Evolutionary conservation across 2,888 invertebrate species (phyloP).

Genomic region (Notodonta ziczac): DNA sequence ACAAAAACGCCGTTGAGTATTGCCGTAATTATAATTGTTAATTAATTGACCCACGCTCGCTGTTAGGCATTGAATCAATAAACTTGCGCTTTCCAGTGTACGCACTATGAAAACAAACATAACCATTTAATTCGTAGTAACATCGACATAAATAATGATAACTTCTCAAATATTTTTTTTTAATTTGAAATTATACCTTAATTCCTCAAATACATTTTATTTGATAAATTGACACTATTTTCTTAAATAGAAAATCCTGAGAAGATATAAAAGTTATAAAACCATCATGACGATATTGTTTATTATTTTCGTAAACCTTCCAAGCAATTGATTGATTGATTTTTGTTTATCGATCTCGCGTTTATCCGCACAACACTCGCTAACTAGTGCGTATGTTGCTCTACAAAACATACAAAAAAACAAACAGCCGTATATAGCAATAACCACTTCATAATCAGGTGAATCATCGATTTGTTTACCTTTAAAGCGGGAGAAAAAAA

Average conservation of each 20-base stretch:
- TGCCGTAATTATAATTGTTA: slow-evolving; percentile 7
- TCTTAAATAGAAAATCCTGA: too few relatives aligned
- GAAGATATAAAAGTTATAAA: too few relatives aligned
- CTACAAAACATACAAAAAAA: slow-evolving; percentile 1
- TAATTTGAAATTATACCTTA: background rate
- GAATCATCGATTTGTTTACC: slow-evolving; percentile 6
- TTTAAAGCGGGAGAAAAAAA: slow-evolving; percentile 1
- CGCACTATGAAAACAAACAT: background rate
- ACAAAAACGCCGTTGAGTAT: background rate
- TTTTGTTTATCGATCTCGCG: background rate
- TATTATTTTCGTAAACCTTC: too few relatives aligned
- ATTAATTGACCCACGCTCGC: slow-evolving; percentile 4
- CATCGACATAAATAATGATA: too few relatives aligned
- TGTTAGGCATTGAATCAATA: slow-evolving; percentile 6
- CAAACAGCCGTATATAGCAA: background rate
- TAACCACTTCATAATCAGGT: slow-evolving; percentile 6
- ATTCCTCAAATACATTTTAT: too few relatives aligned
- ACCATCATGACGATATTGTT: too few relatives aligned
- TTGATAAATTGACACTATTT: too few relatives aligned
- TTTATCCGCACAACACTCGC: background rate
- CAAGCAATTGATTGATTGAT: too few relatives aligned
- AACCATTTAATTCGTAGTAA: too few relatives aligned
- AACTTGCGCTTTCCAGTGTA: background rate
- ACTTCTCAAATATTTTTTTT: too few relatives aligned
- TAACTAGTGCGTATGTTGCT: slow-evolving; percentile 3